Base-by-base conservation (phyloP, 2,797 vertebrate genomes). In the Macropodus opercularis region DNA sequence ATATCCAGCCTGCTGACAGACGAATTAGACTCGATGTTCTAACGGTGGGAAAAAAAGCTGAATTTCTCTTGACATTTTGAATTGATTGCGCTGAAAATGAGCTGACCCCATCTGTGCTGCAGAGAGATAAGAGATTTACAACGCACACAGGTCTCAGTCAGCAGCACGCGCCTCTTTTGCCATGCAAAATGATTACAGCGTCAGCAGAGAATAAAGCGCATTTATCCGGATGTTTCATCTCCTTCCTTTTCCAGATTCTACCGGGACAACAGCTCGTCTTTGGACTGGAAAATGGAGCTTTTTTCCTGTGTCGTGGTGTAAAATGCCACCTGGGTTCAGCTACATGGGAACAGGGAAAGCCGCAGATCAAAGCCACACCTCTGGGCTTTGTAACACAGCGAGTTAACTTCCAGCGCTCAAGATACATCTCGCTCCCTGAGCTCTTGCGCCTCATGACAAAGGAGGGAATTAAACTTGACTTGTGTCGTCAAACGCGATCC, bases 301-400 rank as follows among this genome's bases (percentile, higher is more conserved):
- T 77, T 83, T 78, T 75, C 56, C 52, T 0, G 24, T 35, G 36
- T 62, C 55, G 66, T 71, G 81, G 70, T 64, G 42, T 50, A 18
- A 49, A 55, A 62, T 48, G 64, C 77, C 77, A 72, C 62, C 65
- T 67, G 50, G 79, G 72, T 78, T 67, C 61, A 49, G 34, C 64
- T 40, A 41, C 1, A 9, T 32, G 10, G 24, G 55, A 75, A 55
- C 40, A 23, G 59, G 21, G 47, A 59, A 58, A 52, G 65, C 47
- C 63, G 51, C 58, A 76, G 82, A 89, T 89, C 81, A 90, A 89
- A 90, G 86, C 70, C 40, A 26, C 73, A 86, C 80, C 84, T 80
- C 41, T 76, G 69, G 83, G 84, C 73, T 87, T 86, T 85, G 80
- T 88, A 83, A 79, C 55, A 63, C 69, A 70, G 71, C 46, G 60